Evolutionary conservation across 2,888 invertebrate genomes (phyloP).

Genomic region (Leptogaster cylindrica): DNA sequence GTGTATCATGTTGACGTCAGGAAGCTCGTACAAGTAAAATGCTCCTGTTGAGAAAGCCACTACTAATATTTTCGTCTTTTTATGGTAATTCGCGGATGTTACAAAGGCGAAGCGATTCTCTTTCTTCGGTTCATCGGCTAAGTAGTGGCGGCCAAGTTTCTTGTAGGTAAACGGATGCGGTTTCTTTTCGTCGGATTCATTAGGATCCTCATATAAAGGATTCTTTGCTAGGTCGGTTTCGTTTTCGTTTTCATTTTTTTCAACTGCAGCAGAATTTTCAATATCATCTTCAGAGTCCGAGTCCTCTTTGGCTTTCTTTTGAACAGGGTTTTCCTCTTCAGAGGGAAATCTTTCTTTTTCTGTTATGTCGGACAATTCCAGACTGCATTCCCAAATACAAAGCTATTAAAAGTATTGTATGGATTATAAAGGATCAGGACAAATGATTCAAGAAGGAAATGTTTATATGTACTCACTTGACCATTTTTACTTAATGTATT

Average conservation of each 20-base stretch:
- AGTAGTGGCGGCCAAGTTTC: constrained; percentile 74
- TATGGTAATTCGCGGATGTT: constrained; percentile 85
- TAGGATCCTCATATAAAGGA: constrained; percentile 61
- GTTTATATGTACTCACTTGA: constrained; percentile 63
- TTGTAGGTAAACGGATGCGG: constrained; percentile 68
- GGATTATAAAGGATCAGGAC: too few relatives aligned
- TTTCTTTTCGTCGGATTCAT: constrained; percentile 58
- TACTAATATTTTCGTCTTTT: constrained; percentile 78
- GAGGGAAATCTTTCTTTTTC: constrained; percentile 34
- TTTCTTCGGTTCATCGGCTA: constrained; percentile 73
- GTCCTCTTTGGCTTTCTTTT: constrained; percentile 39
- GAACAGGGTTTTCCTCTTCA: constrained; percentile 19
- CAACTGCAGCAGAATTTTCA: constrained; percentile 53
- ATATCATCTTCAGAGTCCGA: constrained; percentile 72
- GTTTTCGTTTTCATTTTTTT: constrained; percentile 46
- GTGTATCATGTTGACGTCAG: constrained; percentile 91
- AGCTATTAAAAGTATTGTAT: constrained; percentile 47
- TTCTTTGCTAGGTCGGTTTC: constrained; percentile 33
- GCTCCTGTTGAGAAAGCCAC: constrained; percentile 90
- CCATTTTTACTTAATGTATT: constrained; percentile 85
- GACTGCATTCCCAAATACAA: constrained; percentile 81
- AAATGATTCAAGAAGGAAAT: background rate
- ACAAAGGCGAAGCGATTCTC: constrained; percentile 69
- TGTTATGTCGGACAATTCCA: constrained; percentile 72
- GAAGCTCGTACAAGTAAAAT: constrained; percentile 93